Evolutionary conservation across 2,797 vertebrate species (phyloP), one percentile per base, ranked within the genome.

Genomic region (Luscinia luscinia): DNA sequence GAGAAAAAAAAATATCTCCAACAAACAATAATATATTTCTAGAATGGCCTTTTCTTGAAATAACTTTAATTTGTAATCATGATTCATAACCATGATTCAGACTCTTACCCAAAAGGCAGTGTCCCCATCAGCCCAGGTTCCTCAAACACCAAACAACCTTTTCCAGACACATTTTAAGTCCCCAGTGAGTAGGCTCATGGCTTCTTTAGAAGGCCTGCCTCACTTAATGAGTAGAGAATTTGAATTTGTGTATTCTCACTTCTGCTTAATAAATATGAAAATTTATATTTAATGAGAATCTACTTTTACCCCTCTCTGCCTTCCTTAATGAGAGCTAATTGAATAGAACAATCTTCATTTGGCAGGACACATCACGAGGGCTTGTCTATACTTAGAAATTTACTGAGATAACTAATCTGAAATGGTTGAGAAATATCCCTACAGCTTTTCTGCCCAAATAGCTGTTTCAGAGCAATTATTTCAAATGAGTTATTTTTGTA

Each of bases 401-500:
- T 92, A 92, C 69, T 72, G 76, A 89, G 79, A 93, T 69, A 96
- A 87, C 87, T 93, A 87, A 87, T 96, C 87, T 87, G 86, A 95
- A 95, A 87, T 78, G 54, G 79, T 89, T 95, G 75, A 76, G 87
- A 95, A 94, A 91, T 74, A 95, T 96, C 95, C 93, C 96, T 91
- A 91, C 92, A 96, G 94, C 93, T 96, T 78, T 96, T 92, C 87
- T 89, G 73, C 82, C 79, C 73, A 93, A 93, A 93, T 87, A 95
- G 67, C 84, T 95, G 58, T 75, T 95, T 85, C 93, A 87, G 68
- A 94, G 84, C 95, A 94, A 96, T 96, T 95, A 95, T 85, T 95
- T 89, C 87, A 85, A 94, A 93, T 19, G 84, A 95, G 89, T 82
- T 97, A 96, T 95, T 96, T 96, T 93, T 93, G 85, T 93, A 96